Conservation (phyloP, 2,113 vertebrate species). For the Orycteropus afer region DNA sequence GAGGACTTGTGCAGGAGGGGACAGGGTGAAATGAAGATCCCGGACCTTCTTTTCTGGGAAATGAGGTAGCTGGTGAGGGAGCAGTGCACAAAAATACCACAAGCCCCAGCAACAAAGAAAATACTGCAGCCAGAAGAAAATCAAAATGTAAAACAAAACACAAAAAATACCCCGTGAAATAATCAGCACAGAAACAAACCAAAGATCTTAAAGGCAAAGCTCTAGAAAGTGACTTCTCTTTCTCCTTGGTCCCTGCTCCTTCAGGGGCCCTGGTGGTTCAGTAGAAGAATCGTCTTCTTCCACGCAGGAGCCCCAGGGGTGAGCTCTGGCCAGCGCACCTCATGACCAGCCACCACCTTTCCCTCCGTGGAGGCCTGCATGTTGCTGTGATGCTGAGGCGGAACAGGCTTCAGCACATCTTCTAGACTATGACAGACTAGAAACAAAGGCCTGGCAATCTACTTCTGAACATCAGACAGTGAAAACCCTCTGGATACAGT, state of each 20-base stretch:
- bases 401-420: not conserved
- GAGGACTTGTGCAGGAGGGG: not conserved
- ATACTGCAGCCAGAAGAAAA: not conserved
- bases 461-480: not conserved
- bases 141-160: not conserved
- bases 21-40: not conserved
- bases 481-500: not conserved
- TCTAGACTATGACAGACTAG: not conserved
- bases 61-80: not conserved
- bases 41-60: not conserved
- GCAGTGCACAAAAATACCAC: not conserved
- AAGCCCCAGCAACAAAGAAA: not conserved
- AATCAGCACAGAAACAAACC: not conserved
- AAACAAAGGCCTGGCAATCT: not conserved
- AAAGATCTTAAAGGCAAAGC: not conserved
- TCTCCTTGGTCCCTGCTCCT: not conserved
- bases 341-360: not conserved
- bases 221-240: not conserved
- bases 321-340: not conserved
- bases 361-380: not conserved
- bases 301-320: not conserved
- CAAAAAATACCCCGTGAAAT: not conserved
- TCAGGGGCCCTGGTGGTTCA: no score
- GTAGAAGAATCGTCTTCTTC: not conserved
- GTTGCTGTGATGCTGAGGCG: not conserved